Evolutionary conservation across 2,797 vertebrate species (phyloP).

Genomic region (Eulemur rubriventer): DNA sequence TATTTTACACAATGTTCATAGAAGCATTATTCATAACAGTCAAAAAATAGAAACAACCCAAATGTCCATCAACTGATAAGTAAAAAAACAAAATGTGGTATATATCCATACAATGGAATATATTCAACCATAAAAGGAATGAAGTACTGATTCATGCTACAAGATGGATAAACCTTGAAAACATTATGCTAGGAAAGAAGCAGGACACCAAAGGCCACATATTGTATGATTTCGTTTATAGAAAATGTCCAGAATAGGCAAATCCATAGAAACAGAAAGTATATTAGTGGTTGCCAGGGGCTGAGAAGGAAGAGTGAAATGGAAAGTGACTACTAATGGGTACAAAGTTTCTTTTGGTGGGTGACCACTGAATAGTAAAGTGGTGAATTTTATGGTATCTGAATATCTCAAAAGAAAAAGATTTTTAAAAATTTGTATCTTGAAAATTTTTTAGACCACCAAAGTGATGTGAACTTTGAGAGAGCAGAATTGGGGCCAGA

Average conservation of each 20-base stretch:
- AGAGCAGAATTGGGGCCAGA: background rate
- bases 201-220: background rate
- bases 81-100: constrained; percentile 23
- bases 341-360: background rate
- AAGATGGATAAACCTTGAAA: constrained; percentile 26
- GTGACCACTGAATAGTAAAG: background rate
- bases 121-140: constrained; percentile 2
- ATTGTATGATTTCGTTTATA: background rate
- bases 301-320: background rate
- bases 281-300: background rate
- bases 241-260: background rate
- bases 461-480: background rate
- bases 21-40: background rate
- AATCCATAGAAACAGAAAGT: background rate
- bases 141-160: background rate
- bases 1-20: background rate
- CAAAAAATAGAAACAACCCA: background rate
- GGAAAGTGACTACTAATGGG: background rate
- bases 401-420: background rate
- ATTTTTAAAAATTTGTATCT: background rate
- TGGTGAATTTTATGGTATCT: background rate
- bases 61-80: background rate
- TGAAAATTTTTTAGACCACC: background rate
- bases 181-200: constrained; percentile 7
- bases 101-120: background rate